Conservation (phyloP, 2,888 invertebrate species). For the Podabrus alpinus region DNA sequence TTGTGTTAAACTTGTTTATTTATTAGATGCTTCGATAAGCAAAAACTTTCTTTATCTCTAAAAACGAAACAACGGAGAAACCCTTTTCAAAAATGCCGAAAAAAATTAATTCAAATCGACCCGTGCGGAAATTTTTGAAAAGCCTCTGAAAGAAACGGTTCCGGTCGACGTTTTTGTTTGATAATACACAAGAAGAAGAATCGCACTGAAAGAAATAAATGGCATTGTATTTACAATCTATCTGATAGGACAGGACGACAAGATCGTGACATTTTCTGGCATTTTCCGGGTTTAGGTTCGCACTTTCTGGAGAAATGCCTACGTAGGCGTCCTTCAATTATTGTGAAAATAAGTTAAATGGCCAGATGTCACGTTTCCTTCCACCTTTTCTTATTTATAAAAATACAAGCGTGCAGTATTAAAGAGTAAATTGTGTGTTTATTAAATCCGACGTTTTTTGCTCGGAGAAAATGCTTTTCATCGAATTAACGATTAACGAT, state of each 20-base stretch:
- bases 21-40: constrained; percentile 13
- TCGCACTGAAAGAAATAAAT: constrained; percentile 13
- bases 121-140: not conserved
- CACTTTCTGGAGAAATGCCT: constrained; percentile 15
- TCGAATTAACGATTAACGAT: not conserved
- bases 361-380: not conserved
- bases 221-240: constrained; percentile 8
- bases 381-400: constrained; percentile 2
- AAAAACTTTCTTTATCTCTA: constrained; percentile 2
- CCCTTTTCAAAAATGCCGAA: not conserved
- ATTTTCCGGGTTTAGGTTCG: constrained; percentile 18
- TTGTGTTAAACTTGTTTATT: constrained; percentile 20
- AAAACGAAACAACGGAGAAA: not conserved
- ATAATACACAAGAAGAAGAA: constrained; percentile 7
- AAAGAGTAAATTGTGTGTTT: not conserved
- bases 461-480: not conserved
- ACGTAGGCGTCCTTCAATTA: constrained; percentile 14
- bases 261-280: constrained; percentile 18
- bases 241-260: constrained; percentile 21
- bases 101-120: not conserved
- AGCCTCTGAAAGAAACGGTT: not conserved
- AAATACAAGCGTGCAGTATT: not conserved
- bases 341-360: constrained; percentile 8
- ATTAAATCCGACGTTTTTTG: not conserved
- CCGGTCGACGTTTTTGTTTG: not conserved